Evolutionary conservation across 2,888 invertebrate genomes (phyloP), one percentile per base, ranked within the genome.

Genomic region (Neria commutata): DNA sequence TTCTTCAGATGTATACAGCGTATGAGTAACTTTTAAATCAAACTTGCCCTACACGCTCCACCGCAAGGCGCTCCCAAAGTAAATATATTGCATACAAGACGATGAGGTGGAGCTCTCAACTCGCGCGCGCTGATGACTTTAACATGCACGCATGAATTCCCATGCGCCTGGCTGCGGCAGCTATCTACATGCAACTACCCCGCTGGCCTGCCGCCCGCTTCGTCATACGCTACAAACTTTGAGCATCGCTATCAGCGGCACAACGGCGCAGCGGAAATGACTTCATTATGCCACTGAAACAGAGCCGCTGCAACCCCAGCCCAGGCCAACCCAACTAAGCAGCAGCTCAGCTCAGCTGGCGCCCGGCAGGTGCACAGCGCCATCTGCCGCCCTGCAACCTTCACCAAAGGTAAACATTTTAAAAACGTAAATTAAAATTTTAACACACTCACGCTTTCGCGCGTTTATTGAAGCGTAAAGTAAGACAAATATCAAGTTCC

Each of bases 331-430:
- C 42, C 16, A n/a, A 17, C n/a, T n/a, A n/a, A n/a, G n/a, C n/a
- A n/a, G n/a, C n/a, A n/a, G n/a, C n/a, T n/a, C n/a, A n/a, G n/a
- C n/a, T n/a, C n/a, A n/a, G 37, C 49, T 60, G 64, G 62, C 50
- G 53, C 54, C 58, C 23, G 25, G 23, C 40, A 40, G 19, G 14
- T 16, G 25, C 25, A 65, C 62, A 60, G 56, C 61, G 65, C 58
- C 61, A 60, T 63, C 70, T 65, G 61, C 60, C 60, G 66, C 64
- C 67, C 61, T n/a, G 66, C 65, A 63, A 67, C 70, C 71, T 71
- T 72, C 71, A 72, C 71, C 69, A 72, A 72, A 60, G 71, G 69
- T 70, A 71, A 71, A 71, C 68, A 71, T 70, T 71, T 71, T 65
- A 57, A 53, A 62, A 58, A 52, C 26, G 48, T 40, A 61, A 58